These are phyloP conservation scores for Anoplolepis gracilipes DNA, from an alignment of 1,140 invertebrate species.

Conservation along the genomic window DNA sequence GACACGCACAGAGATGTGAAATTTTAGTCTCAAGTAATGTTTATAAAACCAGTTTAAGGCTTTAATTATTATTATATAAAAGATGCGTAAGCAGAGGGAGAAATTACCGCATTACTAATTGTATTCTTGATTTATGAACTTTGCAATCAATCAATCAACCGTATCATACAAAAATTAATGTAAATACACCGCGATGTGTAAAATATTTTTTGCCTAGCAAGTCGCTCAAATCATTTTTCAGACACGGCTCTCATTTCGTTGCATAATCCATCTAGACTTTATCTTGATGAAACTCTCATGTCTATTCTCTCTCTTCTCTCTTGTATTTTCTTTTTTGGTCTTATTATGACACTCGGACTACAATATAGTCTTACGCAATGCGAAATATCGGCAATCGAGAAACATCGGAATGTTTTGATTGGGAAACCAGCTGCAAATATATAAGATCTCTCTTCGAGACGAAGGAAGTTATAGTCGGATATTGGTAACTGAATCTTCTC, in stretches of 20 bases:
- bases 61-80: slow-evolving; percentile 23
- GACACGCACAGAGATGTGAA: not conserved
- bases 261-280: slow-evolving; percentile 28
- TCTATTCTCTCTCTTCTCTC: no score
- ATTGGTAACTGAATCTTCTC: slow-evolving; percentile 57
- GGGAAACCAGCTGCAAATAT: slow-evolving; percentile 43
- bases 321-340: not conserved
- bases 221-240: slow-evolving; percentile 16
- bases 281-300: slow-evolving; percentile 32
- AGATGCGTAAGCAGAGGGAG: slow-evolving; percentile 6
- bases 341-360: slow-evolving; percentile 24
- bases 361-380: slow-evolving; percentile 40
- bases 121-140: slow-evolving; percentile 33
- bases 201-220: not conserved
- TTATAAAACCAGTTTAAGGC: not conserved
- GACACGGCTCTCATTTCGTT: slow-evolving; percentile 16
- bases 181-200: not conserved
- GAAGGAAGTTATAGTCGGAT: slow-evolving; percentile 45
- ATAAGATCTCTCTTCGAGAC: slow-evolving; percentile 31
- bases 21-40: slow-evolving; percentile 20
- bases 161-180: not conserved
- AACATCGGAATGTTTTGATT: slow-evolving; percentile 35
- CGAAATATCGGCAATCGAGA: slow-evolving; percentile 35
- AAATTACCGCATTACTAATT: slow-evolving; percentile 40
- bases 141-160: slow-evolving; percentile 9